Evolutionary conservation across 1,140 invertebrate species (phyloP).

Genomic region (Papilio glaucus): DNA sequence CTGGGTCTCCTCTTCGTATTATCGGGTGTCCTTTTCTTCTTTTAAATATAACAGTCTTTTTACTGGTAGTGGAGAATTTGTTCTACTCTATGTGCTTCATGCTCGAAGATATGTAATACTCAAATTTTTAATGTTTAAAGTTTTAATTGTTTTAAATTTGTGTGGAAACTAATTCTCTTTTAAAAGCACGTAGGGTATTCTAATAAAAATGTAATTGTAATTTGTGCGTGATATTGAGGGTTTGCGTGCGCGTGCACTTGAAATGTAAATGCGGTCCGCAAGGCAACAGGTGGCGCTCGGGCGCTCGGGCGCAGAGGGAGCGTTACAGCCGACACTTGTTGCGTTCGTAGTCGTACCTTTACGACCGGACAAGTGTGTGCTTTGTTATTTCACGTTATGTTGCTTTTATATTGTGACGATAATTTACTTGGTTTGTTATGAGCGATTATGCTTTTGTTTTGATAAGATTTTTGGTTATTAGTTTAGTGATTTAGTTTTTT

Average conservation of each 20-base stretch:
- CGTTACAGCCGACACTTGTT: slow-evolving; percentile 63
- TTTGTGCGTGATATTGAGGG: neutral
- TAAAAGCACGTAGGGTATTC: too few relatives aligned
- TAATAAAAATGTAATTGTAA: neutral
- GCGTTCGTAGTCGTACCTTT: slow-evolving; percentile 47
- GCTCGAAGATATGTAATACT: too few relatives aligned
- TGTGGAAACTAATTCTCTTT: too few relatives aligned
- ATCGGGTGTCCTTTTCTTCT: too few relatives aligned
- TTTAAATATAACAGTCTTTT: too few relatives aligned
- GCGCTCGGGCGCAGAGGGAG: slow-evolving; percentile 49
- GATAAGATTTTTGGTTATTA: neutral
- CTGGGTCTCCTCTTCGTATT: too few relatives aligned
- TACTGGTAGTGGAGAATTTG: too few relatives aligned
- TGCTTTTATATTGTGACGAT: slow-evolving; percentile 16
- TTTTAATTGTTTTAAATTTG: too few relatives aligned
- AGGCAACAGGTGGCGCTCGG: slow-evolving; percentile 67
- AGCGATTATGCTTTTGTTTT: neutral
- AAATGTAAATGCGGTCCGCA: slow-evolving; percentile 29
- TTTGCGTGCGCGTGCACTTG: slow-evolving; percentile 4
- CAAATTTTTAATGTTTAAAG: too few relatives aligned
- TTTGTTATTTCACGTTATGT: slow-evolving; percentile 39
- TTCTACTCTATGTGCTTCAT: too few relatives aligned
- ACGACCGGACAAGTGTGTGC: slow-evolving; percentile 38
- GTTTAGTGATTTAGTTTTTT: too few relatives aligned
- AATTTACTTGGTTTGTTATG: neutral